phyloP scores from a whole-genome alignment of 2,113 vertebrate genomes.

The Spea bombifrons region DNA sequence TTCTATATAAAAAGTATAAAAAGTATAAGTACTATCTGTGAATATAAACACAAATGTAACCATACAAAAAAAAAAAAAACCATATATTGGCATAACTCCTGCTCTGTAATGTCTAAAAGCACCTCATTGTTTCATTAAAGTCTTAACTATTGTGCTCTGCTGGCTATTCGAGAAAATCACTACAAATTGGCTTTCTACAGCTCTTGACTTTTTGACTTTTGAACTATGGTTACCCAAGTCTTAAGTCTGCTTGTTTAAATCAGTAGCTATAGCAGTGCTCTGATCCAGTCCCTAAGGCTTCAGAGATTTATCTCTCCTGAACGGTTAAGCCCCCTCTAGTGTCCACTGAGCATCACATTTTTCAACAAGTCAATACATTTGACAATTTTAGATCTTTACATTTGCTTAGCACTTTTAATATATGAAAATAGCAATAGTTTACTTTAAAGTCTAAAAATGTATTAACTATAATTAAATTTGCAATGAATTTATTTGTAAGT shows the following conservation, averaged over 20 bases:
- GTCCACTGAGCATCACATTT: conserved; percentile 77
- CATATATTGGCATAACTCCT: too few species aligned
- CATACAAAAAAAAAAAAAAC: too few species aligned
- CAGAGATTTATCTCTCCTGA: conserved; percentile 64
- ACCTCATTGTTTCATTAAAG: conserved; percentile 36
- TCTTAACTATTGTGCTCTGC: conserved; percentile 69
- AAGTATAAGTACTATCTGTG: too few species aligned
- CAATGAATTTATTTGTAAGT: conserved; percentile 33
- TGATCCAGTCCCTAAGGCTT: conserved; percentile 63
- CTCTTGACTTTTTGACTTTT: conserved; percentile 81
- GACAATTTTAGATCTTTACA: conserved; percentile 51
- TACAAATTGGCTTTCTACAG: conserved; percentile 73
- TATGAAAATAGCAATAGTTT: conserved; percentile 15
- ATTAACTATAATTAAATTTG: conserved; percentile 48
- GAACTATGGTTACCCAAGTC: conserved; percentile 73
- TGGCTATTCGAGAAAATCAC: conserved; percentile 62
- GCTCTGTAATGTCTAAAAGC: too few species aligned
- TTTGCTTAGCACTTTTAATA: conserved; percentile 42
- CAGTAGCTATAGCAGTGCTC: conserved; percentile 64
- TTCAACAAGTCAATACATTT: conserved; percentile 59
- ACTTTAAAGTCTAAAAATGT: conserved; percentile 26
- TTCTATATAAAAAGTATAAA: too few species aligned
- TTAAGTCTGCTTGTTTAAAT: conserved; percentile 72
- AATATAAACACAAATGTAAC: too few species aligned
- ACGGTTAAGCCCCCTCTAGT: conserved; percentile 97